Conservation (phyloP, 2,113 vertebrate genomes). For the Sigmodon hispidus region DNA sequence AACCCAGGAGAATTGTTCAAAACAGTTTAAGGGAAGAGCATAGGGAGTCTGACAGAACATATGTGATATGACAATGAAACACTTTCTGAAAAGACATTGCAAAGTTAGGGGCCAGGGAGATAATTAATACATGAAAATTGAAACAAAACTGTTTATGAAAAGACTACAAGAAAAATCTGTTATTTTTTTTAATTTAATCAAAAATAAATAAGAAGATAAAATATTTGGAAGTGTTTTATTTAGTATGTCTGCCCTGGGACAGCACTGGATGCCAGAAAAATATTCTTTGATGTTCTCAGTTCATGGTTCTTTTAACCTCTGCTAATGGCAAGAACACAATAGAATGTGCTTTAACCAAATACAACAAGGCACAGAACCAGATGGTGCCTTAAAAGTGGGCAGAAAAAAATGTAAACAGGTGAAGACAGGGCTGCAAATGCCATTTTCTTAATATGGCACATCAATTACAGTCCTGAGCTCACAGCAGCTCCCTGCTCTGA, state of each 20-base stretch:
- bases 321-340: background rate
- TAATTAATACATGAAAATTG: background rate
- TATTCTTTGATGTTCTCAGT: background rate
- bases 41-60: background rate
- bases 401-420: background rate
- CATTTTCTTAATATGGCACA: background rate
- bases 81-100: background rate
- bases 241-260: background rate
- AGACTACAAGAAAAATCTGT: background rate
- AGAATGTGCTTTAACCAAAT: background rate
- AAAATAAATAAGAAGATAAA: background rate
- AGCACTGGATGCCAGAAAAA: background rate
- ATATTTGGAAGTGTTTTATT: background rate
- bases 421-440: background rate
- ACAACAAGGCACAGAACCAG: background rate
- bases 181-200: background rate
- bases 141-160: background rate
- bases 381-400: background rate
- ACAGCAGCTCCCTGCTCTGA: background rate
- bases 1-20: background rate
- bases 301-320: background rate
- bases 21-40: background rate
- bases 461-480: background rate
- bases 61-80: background rate
- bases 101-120: background rate